These are phyloP conservation scores for Bombyx huttoni DNA, from an alignment of 2,888 invertebrate genomes.

Conservation along the genomic window DNA sequence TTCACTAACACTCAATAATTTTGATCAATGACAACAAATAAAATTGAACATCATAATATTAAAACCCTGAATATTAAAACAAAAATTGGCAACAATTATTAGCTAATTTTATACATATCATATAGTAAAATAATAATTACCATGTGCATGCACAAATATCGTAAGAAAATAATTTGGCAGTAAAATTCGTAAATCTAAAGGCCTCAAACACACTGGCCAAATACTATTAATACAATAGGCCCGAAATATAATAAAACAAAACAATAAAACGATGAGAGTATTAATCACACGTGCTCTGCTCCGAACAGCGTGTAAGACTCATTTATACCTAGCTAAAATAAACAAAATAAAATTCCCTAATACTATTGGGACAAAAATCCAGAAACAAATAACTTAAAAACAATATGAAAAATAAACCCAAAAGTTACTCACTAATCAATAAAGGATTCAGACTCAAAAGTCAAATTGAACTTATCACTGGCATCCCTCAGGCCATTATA, in stretches of 20 bases:
- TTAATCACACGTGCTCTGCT: constrained; percentile 61
- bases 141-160: constrained; percentile 71
- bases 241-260: constrained; percentile 63
- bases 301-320: constrained; percentile 57
- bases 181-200: constrained; percentile 72
- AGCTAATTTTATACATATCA: constrained; percentile 64
- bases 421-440: constrained; percentile 71
- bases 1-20: constrained; percentile 70
- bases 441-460: constrained; percentile 66
- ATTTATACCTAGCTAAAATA: constrained; percentile 57
- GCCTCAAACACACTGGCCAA: constrained; percentile 67
- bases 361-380: constrained; percentile 73
- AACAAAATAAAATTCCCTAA: constrained; percentile 72
- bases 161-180: constrained; percentile 73
- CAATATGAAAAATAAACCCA: constrained; percentile 70
- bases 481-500: constrained; percentile 19
- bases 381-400: constrained; percentile 72
- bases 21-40: constrained; percentile 70
- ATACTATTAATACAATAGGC: constrained; percentile 69
- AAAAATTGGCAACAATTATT: constrained; percentile 71
- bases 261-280: constrained; percentile 67
- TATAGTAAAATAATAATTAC: constrained; percentile 71
- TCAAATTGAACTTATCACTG: constrained; percentile 51
- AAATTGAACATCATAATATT: constrained; percentile 66
- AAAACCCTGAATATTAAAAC: constrained; percentile 69